These are phyloP conservation scores for Andricus grossulariae DNA, from an alignment of 1,140 invertebrate genomes.

Conservation along the genomic window DNA sequence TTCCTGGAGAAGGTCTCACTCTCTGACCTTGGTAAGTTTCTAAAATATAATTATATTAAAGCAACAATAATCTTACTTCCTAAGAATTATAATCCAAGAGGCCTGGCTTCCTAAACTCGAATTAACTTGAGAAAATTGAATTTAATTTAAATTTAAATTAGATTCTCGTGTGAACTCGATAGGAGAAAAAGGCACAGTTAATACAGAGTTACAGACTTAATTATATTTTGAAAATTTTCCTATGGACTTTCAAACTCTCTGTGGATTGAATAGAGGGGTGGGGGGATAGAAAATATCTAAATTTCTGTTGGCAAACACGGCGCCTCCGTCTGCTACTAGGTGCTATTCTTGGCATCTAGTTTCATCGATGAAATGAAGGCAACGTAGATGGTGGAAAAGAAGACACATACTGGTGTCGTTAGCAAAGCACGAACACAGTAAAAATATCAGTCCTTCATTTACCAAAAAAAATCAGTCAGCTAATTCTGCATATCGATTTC, in stretches of 20 bases:
- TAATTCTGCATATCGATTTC: no score
- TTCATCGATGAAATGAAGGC: conserved; percentile 8
- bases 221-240: no score
- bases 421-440: neutral
- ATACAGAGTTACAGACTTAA: no score
- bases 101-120: no score
- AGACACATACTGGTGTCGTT: neutral
- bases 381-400: conserved; percentile 8
- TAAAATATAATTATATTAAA: neutral
- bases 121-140: no score
- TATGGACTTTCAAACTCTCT: no score
- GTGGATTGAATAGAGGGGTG: neutral
- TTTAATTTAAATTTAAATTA: no score
- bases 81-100: no score
- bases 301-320: conserved; percentile 7
- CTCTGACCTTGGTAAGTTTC: conserved; percentile 87
- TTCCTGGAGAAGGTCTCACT: conserved; percentile 92
- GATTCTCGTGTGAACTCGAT: no score
- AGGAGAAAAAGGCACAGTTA: no score
- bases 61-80: neutral
- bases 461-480: neutral
- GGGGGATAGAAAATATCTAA: neutral
- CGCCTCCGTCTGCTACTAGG: neutral
- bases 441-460: neutral
- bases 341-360: conserved; percentile 14